These are phyloP conservation scores for Colaptes auratus DNA, from an alignment of 2,113 vertebrate genomes.

Conservation along the genomic window DNA sequence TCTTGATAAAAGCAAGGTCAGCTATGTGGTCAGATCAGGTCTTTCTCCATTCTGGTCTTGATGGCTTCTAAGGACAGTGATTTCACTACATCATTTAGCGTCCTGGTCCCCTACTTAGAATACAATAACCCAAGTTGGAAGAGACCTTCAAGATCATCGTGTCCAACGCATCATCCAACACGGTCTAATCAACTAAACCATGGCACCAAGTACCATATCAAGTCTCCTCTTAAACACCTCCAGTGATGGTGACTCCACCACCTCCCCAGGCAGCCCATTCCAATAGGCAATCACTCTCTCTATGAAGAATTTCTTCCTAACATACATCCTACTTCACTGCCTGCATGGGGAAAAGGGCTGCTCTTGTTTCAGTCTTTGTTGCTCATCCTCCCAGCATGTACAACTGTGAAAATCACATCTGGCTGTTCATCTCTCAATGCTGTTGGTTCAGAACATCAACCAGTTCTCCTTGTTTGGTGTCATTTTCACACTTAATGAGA, in stretches of 20 bases:
- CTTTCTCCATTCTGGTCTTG: neutral
- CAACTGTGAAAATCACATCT: neutral
- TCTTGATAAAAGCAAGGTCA: neutral
- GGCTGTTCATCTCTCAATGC: neutral
- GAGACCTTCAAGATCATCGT: too few species aligned
- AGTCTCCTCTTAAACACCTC: too few species aligned
- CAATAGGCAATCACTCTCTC: too few species aligned
- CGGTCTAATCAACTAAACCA: too few species aligned
- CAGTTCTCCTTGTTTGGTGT: neutral
- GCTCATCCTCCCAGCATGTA: neutral
- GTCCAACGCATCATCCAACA: too few species aligned
- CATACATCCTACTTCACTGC: neutral
- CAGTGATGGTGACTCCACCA: too few species aligned
- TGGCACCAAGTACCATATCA: too few species aligned
- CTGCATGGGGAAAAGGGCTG: neutral
- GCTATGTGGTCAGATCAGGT: neutral
- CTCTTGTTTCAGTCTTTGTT: neutral
- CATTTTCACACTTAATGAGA: neutral
- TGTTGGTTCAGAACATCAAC: neutral
- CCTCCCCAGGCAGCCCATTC: too few species aligned
- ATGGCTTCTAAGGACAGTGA: neutral
- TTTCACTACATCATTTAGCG: neutral
- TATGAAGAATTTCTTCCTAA: too few species aligned
- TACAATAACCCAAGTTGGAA: too few species aligned
- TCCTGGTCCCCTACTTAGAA: neutral